A percentile compares a stretch with the other conserved stretches of the same genome.
Evolutionary conservation across 2,797 vertebrate genomes (phyloP).

Genomic region (Valencia hispanica): DNA sequence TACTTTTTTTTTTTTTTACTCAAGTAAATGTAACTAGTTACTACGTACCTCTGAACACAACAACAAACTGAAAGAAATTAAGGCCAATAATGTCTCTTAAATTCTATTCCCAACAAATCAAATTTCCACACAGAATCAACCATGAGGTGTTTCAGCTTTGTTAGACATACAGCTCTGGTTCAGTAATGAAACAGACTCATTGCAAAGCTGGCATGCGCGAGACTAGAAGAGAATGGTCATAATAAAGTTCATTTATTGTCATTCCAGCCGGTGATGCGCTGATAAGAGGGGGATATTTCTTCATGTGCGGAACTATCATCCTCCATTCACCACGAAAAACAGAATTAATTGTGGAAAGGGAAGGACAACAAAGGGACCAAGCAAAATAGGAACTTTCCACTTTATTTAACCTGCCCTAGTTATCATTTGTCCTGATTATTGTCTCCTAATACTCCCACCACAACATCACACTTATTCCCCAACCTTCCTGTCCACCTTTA

Average conservation of each 20-base stretch:
- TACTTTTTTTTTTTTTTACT: too few relatives aligned
- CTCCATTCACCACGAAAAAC: neutral
- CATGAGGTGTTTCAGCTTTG: neutral
- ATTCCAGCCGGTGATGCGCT: neutral
- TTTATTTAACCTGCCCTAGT: neutral
- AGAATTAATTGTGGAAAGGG: neutral
- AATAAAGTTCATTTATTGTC: neutral
- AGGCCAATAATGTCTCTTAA: neutral
- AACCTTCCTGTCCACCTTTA: neutral
- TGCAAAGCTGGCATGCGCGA: neutral
- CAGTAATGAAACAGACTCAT: neutral
- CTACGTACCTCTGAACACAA: too few relatives aligned
- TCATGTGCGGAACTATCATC: neutral
- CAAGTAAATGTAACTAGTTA: too few relatives aligned
- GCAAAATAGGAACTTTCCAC: neutral
- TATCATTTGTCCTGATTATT: neutral
- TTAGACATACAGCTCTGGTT: neutral
- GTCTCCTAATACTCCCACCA: neutral
- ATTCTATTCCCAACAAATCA: neutral
- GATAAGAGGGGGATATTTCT: neutral
- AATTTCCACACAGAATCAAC: neutral
- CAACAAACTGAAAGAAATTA: too few relatives aligned
- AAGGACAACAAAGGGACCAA: neutral
- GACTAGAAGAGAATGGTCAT: neutral
- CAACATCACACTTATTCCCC: neutral